Percentiles rank a stretch among this genome's conserved stretches.
These are phyloP conservation scores for Trinorchestia longiramus DNA, from an alignment of 1,140 invertebrate species.

Conservation along the genomic window DNA sequence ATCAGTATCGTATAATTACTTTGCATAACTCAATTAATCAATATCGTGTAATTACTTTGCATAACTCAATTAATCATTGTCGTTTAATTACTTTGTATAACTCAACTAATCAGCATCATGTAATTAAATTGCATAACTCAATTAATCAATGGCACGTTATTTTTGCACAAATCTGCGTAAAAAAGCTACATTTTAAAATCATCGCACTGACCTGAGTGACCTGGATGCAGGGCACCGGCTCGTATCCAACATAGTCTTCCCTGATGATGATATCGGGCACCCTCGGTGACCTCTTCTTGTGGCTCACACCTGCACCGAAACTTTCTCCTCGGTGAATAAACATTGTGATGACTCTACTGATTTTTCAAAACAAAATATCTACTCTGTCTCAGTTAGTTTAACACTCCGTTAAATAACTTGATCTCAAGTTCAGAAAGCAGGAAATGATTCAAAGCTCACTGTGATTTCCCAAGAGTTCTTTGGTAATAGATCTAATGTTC, in stretches of 20 bases:
- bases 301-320: slow-evolving; percentile 60
- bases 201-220: slow-evolving; percentile 63
- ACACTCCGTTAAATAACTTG: neutral
- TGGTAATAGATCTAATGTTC: neutral
- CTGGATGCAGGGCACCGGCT: slow-evolving; percentile 64
- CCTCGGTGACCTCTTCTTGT: slow-evolving; percentile 42
- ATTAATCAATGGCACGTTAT: no score
- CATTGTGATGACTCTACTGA: slow-evolving; percentile 26
- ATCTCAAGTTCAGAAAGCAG: neutral
- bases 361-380: neutral
- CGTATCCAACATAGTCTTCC: slow-evolving; percentile 61
- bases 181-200: no score
- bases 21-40: no score
- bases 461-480: neutral
- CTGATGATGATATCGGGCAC: slow-evolving; percentile 64
- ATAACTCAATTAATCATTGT: no score
- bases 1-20: no score
- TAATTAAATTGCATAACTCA: no score
- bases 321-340: slow-evolving; percentile 66
- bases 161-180: no score
- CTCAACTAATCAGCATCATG: no score
- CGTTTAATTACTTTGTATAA: no score
- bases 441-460: neutral
- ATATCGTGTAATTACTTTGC: no score
- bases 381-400: neutral